These are phyloP conservation scores for Galbula dea DNA, from an alignment of 2,113 vertebrate species.

Conservation along the genomic window DNA sequence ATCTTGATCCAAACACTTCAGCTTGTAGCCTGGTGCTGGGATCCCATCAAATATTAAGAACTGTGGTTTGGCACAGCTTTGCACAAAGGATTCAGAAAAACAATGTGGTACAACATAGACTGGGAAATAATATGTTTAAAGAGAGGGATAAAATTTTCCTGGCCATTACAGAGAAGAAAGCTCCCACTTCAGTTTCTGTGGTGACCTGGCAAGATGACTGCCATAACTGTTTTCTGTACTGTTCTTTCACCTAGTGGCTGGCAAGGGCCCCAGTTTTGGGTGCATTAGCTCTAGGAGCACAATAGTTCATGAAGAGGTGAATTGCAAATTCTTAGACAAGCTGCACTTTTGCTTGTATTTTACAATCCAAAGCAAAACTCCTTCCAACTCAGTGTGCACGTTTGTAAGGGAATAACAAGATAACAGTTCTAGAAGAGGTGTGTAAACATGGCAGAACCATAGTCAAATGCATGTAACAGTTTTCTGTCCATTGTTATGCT, in stretches of 20 bases:
- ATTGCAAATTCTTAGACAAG: not conserved
- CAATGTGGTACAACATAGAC: not conserved
- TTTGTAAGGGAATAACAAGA: not conserved
- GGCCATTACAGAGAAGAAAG: not conserved
- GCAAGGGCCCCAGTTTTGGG: not conserved
- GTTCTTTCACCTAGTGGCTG: not conserved
- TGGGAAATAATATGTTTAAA: not conserved
- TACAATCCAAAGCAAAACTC: not conserved
- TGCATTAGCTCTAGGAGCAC: not conserved
- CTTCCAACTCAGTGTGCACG: not conserved
- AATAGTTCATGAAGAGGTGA: not conserved
- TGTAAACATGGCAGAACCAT: not conserved
- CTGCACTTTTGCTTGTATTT: not conserved
- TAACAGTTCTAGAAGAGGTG: not conserved
- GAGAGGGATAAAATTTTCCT: not conserved
- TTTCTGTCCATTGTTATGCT: not conserved
- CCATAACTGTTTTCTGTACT: not conserved
- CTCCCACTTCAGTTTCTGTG: not conserved
- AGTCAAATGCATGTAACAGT: not conserved
- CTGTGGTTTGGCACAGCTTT: conserved; percentile 22
- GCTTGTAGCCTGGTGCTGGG: not conserved
- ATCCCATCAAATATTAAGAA: conserved; percentile 34
- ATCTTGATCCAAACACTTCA: conserved; percentile 9
- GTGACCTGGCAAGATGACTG: not conserved
- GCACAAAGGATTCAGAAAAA: not conserved